phyloP scores from a whole-genome alignment of 2,888 invertebrate species.

The Congeria kusceri region DNA sequence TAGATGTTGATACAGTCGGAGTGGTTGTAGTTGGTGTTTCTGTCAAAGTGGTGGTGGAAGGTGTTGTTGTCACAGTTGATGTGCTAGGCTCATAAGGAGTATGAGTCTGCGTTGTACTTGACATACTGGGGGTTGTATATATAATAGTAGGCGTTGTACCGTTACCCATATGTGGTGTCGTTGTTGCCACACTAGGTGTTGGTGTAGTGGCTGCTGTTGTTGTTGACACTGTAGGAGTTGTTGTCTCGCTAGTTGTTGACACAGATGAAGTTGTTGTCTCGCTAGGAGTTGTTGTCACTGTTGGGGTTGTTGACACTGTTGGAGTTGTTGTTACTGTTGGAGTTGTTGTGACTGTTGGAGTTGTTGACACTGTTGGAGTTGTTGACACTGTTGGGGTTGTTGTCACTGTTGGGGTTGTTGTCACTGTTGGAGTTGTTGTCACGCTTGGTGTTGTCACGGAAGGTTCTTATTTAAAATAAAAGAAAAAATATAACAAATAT shows the following conservation, averaged over 20 bases:
- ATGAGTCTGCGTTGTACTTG: too few species aligned
- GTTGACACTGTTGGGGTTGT: background rate
- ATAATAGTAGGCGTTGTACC: too few species aligned
- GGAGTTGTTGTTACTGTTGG: background rate
- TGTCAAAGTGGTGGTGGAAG: too few species aligned
- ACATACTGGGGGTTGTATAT: too few species aligned
- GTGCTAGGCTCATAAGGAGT: too few species aligned
- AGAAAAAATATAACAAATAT: too few species aligned
- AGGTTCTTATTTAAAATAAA: too few species aligned
- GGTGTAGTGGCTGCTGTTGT: too few species aligned
- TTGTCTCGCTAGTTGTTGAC: background rate
- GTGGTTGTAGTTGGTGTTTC: too few species aligned
- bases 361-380: background rate
- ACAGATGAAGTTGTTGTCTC: background rate
- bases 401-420: background rate
- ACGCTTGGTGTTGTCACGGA: background rate
- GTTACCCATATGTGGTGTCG: too few species aligned
- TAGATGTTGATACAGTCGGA: too few species aligned
- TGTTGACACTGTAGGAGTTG: background rate
- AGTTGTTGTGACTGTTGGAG: background rate
- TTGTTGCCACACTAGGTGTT: background rate
- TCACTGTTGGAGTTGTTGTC: background rate
- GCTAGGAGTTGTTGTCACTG: background rate
- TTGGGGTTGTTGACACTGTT: background rate
- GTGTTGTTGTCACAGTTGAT: too few species aligned